Conservation (phyloP, 2,888 invertebrate genomes). For the Hymenopus coronatus region DNA sequence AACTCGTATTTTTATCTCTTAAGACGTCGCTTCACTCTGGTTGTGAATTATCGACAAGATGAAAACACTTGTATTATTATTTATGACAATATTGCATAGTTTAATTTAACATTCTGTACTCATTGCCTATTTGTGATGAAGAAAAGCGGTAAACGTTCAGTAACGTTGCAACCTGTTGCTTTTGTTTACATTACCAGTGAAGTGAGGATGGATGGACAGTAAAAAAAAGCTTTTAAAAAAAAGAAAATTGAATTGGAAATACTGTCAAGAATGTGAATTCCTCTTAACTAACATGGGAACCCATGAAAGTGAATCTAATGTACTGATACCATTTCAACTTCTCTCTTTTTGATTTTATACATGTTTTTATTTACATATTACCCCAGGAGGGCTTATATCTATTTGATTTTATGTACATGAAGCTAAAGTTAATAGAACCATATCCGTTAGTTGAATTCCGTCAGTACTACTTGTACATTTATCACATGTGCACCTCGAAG, state of each 20-base stretch:
- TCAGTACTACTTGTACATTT: background rate
- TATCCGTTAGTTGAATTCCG: background rate
- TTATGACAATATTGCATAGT: too few species aligned
- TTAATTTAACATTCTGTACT: too few species aligned
- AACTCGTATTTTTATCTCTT: too few species aligned
- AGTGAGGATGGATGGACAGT: too few species aligned
- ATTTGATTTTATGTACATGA: background rate
- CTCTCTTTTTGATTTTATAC: background rate
- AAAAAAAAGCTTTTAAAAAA: background rate
- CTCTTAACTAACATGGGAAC: background rate
- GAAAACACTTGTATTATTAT: too few species aligned
- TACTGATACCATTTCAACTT: background rate
- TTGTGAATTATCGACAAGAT: too few species aligned
- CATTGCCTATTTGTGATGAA: too few species aligned
- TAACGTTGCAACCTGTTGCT: too few species aligned
- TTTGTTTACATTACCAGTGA: too few species aligned
- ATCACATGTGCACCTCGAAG: conserved; percentile 60
- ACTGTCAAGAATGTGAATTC: background rate
- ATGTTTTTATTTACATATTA: background rate
- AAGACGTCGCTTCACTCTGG: too few species aligned
- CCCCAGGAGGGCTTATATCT: background rate
- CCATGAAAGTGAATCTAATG: background rate
- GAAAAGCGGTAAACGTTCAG: too few species aligned
- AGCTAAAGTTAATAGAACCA: background rate
- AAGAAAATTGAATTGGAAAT: background rate